phyloP scores from a whole-genome alignment of 2,113 vertebrate genomes.

The Silurus glanis region DNA sequence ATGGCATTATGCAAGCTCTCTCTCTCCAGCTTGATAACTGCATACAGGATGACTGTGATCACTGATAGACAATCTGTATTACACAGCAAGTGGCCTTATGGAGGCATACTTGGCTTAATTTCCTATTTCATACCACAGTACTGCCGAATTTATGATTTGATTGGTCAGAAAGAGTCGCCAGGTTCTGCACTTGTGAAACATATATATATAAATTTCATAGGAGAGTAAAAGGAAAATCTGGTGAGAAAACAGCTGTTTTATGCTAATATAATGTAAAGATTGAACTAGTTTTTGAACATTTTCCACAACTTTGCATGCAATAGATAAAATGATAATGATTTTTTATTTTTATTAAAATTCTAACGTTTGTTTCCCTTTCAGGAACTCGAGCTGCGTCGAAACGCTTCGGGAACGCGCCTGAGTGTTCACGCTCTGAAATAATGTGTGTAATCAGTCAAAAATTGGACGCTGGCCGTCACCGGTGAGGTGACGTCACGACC shows the following conservation, averaged over 20 bases:
- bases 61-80: constrained; percentile 8
- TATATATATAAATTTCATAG: neutral
- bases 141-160: neutral
- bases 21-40: constrained; percentile 12
- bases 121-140: neutral
- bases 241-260: neutral
- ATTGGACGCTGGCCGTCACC: no score
- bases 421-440: no score
- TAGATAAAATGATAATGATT: neutral
- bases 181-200: neutral
- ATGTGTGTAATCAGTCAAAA: no score
- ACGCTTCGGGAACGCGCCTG: no score
- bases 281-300: neutral
- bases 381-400: no score
- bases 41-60: neutral
- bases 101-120: neutral
- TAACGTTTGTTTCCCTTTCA: no score
- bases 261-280: neutral
- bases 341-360: no score
- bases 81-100: neutral
- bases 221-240: neutral
- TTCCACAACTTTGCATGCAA: neutral
- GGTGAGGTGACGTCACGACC: no score
- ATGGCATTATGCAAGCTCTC: constrained; percentile 29
- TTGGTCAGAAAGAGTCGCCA: neutral